phyloP scores from a whole-genome alignment of 2,113 vertebrate genomes.

The Platysternon megacephalum region DNA sequence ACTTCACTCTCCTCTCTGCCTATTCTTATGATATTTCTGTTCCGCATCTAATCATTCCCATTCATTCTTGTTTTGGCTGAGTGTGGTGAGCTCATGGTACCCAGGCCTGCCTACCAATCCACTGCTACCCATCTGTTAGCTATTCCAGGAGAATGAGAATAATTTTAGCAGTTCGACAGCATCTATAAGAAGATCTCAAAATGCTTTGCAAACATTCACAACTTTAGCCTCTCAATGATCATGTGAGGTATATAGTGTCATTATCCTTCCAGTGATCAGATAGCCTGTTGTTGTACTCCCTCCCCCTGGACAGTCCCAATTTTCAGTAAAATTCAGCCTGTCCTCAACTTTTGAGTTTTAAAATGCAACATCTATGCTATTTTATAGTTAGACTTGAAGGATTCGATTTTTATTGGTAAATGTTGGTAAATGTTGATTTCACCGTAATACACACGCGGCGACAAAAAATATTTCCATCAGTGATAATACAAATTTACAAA shows the following conservation, averaged over 20 bases:
- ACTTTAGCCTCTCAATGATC: background rate
- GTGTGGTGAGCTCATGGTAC: background rate
- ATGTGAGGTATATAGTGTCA: background rate
- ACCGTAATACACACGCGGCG: too few species aligned
- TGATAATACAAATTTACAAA: too few species aligned
- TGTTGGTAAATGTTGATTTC: too few species aligned
- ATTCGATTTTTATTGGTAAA: too few species aligned
- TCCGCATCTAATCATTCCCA: background rate
- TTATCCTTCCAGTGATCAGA: too few species aligned
- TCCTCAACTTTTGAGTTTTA: background rate
- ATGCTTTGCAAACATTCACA: background rate
- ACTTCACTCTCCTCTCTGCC: background rate
- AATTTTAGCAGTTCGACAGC: background rate
- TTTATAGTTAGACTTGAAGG: background rate
- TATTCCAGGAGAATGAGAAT: background rate
- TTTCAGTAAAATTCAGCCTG: background rate
- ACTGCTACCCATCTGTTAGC: background rate
- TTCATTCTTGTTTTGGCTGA: background rate
- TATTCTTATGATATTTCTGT: background rate
- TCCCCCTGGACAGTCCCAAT: background rate
- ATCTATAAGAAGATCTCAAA: background rate
- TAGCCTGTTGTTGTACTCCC: background rate
- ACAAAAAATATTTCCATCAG: too few species aligned
- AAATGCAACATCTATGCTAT: background rate
- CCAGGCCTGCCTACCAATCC: background rate